phyloP scores from a whole-genome alignment of 2,888 invertebrate genomes.

The Amphipoea oculea region DNA sequence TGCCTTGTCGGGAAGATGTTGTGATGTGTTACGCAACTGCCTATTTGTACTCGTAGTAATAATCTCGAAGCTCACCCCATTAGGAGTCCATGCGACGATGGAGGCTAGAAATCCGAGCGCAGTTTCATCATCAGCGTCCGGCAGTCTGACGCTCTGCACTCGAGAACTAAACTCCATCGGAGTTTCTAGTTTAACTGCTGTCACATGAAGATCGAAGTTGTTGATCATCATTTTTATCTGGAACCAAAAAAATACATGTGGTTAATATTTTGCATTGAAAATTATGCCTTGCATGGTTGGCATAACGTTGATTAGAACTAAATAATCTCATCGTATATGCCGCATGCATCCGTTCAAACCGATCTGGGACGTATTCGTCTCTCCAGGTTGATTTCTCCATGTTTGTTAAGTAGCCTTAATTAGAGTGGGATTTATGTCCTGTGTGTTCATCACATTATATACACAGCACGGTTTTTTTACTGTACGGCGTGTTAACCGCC shows the following conservation, averaged over 20 bases:
- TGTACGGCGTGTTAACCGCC: neutral
- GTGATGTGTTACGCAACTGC: neutral
- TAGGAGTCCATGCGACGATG: constrained; percentile 86
- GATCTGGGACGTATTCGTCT: neutral
- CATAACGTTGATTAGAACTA: neutral
- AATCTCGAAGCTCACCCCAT: constrained; percentile 75
- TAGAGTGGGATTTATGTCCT: neutral
- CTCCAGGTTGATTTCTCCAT: too few relatives aligned
- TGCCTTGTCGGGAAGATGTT: neutral
- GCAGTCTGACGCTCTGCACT: constrained; percentile 76
- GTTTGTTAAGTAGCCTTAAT: neutral
- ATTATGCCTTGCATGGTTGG: neutral
- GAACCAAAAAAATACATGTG: constrained; percentile 30
- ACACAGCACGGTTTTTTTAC: neutral
- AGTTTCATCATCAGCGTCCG: constrained; percentile 76
- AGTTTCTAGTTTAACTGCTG: constrained; percentile 77
- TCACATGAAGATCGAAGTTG: constrained; percentile 85
- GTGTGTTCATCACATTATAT: neutral
- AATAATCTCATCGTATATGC: neutral
- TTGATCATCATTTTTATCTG: constrained; percentile 85
- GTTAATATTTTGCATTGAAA: neutral
- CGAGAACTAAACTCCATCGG: constrained; percentile 75
- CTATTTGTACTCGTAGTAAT: neutral
- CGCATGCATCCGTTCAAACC: neutral
- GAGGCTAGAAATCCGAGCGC: constrained; percentile 80